phyloP scores from a whole-genome alignment of 2,113 vertebrate genomes.

The Girardinichthys multiradiatus region DNA sequence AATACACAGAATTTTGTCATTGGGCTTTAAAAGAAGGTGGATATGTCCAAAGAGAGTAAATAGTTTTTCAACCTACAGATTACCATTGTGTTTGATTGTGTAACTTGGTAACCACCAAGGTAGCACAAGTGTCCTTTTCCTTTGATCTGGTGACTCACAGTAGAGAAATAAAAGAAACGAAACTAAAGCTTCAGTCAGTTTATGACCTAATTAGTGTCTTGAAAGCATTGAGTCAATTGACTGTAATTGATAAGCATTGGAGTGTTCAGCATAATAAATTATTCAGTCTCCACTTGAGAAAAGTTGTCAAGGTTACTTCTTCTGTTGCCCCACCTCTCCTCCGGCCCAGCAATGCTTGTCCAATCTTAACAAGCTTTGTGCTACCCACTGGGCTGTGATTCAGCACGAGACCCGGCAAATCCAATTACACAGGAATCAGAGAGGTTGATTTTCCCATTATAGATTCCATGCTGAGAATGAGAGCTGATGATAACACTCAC shows the following conservation, averaged over 20 bases:
- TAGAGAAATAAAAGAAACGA: constrained; percentile 45
- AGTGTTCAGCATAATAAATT: constrained; percentile 64
- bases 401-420: constrained; percentile 86
- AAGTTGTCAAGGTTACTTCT: constrained; percentile 80
- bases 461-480: constrained; percentile 85
- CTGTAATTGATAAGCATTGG: constrained; percentile 33
- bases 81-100: constrained; percentile 45
- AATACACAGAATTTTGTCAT: too few relatives aligned
- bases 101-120: constrained; percentile 55
- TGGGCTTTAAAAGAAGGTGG: too few relatives aligned
- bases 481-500: constrained; percentile 82
- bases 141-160: constrained; percentile 47
- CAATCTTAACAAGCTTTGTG: constrained; percentile 87
- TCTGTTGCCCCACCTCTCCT: constrained; percentile 60
- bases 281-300: constrained; percentile 65
- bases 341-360: constrained; percentile 82
- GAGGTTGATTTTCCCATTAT: constrained; percentile 86
- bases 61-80: background rate
- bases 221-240: constrained; percentile 36
- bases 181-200: constrained; percentile 50
- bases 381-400: constrained; percentile 84
- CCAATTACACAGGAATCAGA: constrained; percentile 87
- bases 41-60: too few relatives aligned
- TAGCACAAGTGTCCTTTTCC: constrained; percentile 68
- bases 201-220: constrained; percentile 47